These are phyloP conservation scores for Xestobium rufovillosum DNA, from an alignment of 2,888 invertebrate genomes.

Conservation along the genomic window DNA sequence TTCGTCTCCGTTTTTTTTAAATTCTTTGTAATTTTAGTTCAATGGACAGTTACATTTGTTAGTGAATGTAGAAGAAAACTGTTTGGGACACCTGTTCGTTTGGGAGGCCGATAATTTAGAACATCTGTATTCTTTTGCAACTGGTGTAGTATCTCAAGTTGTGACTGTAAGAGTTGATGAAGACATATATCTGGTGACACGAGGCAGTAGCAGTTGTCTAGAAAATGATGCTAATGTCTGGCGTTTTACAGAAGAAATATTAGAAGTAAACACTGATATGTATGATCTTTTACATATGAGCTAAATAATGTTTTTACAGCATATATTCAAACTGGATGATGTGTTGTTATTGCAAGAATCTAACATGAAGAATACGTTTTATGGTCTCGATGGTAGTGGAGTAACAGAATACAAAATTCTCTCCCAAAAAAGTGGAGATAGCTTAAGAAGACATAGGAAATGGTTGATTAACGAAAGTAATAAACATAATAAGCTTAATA, in stretches of 20 bases:
- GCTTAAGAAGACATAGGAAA: constrained; percentile 27
- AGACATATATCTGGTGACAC: constrained; percentile 39
- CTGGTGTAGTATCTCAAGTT: constrained; percentile 46
- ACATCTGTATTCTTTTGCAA: constrained; percentile 37
- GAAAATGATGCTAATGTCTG: constrained; percentile 40
- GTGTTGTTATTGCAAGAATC: constrained; percentile 36
- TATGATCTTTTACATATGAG: constrained; percentile 12
- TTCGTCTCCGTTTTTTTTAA: constrained; percentile 6
- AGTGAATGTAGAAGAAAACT: constrained; percentile 39
- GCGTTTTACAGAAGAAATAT: constrained; percentile 34
- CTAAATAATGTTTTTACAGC: constrained; percentile 23
- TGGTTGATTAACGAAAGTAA: constrained; percentile 31
- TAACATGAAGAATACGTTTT: constrained; percentile 35
- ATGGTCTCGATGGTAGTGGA: constrained; percentile 28
- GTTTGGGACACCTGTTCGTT: constrained; percentile 41
- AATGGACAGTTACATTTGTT: constrained; percentile 37
- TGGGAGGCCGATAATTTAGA: constrained; percentile 35
- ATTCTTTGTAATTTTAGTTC: constrained; percentile 22
- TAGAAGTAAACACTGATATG: constrained; percentile 31
- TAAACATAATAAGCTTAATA: too few relatives aligned
- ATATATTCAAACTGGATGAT: constrained; percentile 28
- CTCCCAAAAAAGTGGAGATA: constrained; percentile 16
- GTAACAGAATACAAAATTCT: constrained; percentile 31
- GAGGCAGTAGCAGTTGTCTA: constrained; percentile 30
- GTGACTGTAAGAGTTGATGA: constrained; percentile 35